Conservation (phyloP, 2,797 vertebrate genomes). For the Vultur gryphus region DNA sequence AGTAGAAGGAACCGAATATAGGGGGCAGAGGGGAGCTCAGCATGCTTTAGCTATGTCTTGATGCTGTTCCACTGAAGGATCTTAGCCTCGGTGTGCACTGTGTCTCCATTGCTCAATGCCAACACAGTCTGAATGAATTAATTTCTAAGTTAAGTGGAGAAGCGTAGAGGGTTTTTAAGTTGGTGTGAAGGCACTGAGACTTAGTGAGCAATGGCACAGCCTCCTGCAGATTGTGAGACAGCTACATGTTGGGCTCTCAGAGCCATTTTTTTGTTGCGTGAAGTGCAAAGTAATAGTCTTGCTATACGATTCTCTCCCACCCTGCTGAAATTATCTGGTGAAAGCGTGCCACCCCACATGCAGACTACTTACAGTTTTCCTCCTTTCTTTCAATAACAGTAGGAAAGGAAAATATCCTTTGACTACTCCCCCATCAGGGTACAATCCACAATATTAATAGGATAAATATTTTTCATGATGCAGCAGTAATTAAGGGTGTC, state of each 20-base stretch:
- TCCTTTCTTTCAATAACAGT: not conserved
- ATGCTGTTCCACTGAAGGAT: not conserved
- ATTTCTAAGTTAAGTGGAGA: not conserved
- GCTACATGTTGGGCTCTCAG: not conserved
- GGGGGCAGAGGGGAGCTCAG: not conserved
- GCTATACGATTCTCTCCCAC: not conserved
- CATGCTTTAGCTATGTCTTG: not conserved
- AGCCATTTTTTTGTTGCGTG: not conserved
- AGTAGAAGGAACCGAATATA: not conserved
- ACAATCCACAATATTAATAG: not conserved
- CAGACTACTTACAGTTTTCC: not conserved
- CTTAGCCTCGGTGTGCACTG: not conserved
- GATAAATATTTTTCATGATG: not conserved
- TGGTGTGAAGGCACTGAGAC: not conserved
- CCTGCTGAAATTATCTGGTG: not conserved
- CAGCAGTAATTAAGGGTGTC: not conserved
- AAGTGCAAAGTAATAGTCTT: not conserved
- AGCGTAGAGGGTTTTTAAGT: not conserved
- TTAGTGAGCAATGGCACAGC: not conserved
- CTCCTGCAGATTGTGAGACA: not conserved
- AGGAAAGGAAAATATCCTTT: not conserved
- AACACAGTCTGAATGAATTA: not conserved
- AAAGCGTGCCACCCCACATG: not conserved
- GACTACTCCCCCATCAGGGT: not conserved
- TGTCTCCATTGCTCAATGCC: not conserved